A percentile compares a stretch with the other conserved stretches of the same genome.
These are phyloP conservation scores for Lutjanus argentimaculatus DNA, from an alignment of 2,797 vertebrate genomes.

Conservation along the genomic window DNA sequence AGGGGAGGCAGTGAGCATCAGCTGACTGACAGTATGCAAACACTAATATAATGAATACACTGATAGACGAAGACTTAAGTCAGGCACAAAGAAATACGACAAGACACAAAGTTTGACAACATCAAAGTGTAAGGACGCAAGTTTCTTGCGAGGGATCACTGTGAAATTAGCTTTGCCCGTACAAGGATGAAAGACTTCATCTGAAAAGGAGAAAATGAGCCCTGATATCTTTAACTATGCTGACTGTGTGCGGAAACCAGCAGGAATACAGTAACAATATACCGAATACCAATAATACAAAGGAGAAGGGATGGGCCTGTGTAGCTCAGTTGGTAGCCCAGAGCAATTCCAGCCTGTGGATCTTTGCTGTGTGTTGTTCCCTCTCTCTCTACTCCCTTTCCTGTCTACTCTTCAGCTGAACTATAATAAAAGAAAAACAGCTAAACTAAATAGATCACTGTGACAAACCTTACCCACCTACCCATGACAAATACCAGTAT, in stretches of 20 bases:
- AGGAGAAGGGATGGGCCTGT: background rate
- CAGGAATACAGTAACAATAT: background rate
- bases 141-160: background rate
- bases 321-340: too few relatives aligned
- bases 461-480: background rate
- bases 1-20: background rate
- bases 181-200: slow-evolving; percentile 2
- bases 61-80: slow-evolving; percentile 10
- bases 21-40: slow-evolving; percentile 41
- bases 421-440: too few relatives aligned
- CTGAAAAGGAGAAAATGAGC: slow-evolving; percentile 1
- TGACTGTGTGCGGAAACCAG: slow-evolving; percentile 15
- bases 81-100: slow-evolving; percentile 1
- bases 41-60: slow-evolving; percentile 23
- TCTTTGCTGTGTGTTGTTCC: too few relatives aligned
- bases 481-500: background rate
- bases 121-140: slow-evolving; percentile 1
- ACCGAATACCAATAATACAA: background rate
- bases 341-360: too few relatives aligned
- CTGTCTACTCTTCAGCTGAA: too few relatives aligned
- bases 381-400: too few relatives aligned
- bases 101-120: slow-evolving; percentile 3
- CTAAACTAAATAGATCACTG: background rate
- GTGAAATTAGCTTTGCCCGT: background rate
- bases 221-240: background rate